Evolutionary conservation across 2,888 invertebrate genomes (phyloP), one percentile per base, ranked within the genome.

Genomic region (Hypselothyrea guttata): DNA sequence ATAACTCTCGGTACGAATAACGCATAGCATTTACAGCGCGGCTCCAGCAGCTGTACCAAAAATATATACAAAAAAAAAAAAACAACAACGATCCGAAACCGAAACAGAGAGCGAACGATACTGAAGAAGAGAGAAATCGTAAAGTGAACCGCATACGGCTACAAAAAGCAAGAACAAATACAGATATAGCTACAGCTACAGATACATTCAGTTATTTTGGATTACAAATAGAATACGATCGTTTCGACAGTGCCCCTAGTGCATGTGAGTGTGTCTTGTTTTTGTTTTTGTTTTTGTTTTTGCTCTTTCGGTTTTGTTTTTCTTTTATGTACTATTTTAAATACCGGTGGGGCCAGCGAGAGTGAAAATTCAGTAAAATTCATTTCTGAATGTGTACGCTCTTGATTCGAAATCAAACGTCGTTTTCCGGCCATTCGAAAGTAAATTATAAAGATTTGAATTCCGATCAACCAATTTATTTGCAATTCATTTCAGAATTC

Each of bases 171-270:
- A 61, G 61, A 74, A 47, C 44, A 56, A 18, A 2, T 22, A 45
- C 41, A 67, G 41, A 27, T 37, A 47, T 45, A 45, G 46, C 57
- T 75, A 78, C 72, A 64, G 46, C 35, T 49, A 57, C 57, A 47
- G 41, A 60, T 69, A 74, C 71, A 71, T 72, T 69, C 70, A 79
- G 56, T 75, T 75, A 79, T 76, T 83, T 77, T 76, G 84, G 84
- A 84, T 83, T 77, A 77, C 77, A 77, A 84, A 77, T 77, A 77
- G 84, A 77, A 84, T 83, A 83, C 84, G 84, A 84, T 76, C 81
- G 84, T 83, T 82, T 78, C 22, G 69, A 60, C 75, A 71, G 72
- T 72, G 59, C 54, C 34, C 42, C 45, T 30, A 42, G 16, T 38
- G 55, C 47, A 30, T 30, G 35, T 37, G 34, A 34, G 37, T 47